Base-by-base conservation (phyloP, 2,113 vertebrate species). In the Rhombomys opimus region DNA sequence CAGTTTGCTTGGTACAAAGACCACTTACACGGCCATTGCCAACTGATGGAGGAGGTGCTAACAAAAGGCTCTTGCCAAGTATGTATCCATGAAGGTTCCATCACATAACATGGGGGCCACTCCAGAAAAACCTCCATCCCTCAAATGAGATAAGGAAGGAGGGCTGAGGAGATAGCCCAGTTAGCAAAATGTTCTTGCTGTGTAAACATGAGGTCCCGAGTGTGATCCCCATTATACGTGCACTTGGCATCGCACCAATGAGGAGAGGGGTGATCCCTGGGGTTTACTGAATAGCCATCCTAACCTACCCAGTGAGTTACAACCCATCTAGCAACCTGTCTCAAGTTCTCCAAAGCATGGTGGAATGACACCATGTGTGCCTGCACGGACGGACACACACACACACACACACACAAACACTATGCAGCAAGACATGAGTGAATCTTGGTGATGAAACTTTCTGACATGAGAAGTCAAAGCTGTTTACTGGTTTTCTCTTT, bases 21-120 rank as follows among this genome's bases (percentile, higher is more conserved):
- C 5, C 75, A 52, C 12, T 18, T 41, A n/a, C 41, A 59, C 9
- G 27, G 38, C 52, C 41, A 87, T 25, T 84, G 87, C 68, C 18
- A 89, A 89, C 30, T 35, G n/a, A 90, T 78, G 57, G 22, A 78
- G 76, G 27, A 93, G 22, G 91, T 50, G 35, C 61, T 89, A 89
- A 54, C 20, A 70, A 72, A 35, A 59, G 25, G 9, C 3, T 41
- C 20, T 95, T 0, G 4, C 59, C 59, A 90, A 22, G 7, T 50
- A 32, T 72, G 27, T 57, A 41, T 6, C 18, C 20, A 59, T 15
- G 14, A 86, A 82, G 23, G 9, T 46, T 81, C 41, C 15, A 52
- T 11, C 25, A 59, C 20, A 65, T 65, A 22, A 54, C 22, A 14
- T 15, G 2, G 57, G 89, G 52, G 13, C 30, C 12, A 18, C 67